Conservation (phyloP, 1,140 invertebrate species). For the Alviniconcha marisindica region DNA sequence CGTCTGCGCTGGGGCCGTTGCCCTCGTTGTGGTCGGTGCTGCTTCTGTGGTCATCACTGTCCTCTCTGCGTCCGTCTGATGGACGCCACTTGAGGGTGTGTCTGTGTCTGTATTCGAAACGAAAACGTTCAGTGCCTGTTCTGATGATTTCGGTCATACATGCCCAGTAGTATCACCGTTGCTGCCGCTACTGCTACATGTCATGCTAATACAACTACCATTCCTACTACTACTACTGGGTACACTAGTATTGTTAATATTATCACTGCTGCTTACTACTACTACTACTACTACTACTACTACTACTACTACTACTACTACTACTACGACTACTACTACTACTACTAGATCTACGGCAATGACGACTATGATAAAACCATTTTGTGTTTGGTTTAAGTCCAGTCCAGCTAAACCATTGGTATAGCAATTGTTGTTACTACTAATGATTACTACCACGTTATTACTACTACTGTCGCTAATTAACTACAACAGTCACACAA, state of each 20-base stretch:
- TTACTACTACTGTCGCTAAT: neutral
- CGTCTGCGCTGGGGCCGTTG: neutral
- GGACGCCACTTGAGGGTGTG: neutral
- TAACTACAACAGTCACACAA: neutral
- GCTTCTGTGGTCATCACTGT: too few relatives aligned
- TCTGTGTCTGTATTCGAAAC: neutral
- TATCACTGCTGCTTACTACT: neutral
- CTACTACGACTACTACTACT: neutral
- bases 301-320: constrained; percentile 21
- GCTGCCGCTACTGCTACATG: neutral
- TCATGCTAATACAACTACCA: neutral
- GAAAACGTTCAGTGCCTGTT: too few relatives aligned
- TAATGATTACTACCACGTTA: too few relatives aligned
- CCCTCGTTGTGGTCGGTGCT: neutral
- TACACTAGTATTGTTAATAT: neutral
- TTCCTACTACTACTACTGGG: neutral
- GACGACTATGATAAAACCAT: too few relatives aligned
- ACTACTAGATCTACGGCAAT: neutral
- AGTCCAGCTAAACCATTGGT: too few relatives aligned
- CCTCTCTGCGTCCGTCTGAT: neutral
- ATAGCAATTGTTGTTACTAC: neutral
- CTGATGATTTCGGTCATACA: too few relatives aligned
- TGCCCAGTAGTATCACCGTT: neutral
- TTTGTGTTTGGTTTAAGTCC: too few relatives aligned
- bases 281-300: neutral